Percentiles rank a stretch among this genome's conserved stretches.
phyloP scores from a whole-genome alignment of 2,888 invertebrate species.

The Andrena haemorrhoa region DNA sequence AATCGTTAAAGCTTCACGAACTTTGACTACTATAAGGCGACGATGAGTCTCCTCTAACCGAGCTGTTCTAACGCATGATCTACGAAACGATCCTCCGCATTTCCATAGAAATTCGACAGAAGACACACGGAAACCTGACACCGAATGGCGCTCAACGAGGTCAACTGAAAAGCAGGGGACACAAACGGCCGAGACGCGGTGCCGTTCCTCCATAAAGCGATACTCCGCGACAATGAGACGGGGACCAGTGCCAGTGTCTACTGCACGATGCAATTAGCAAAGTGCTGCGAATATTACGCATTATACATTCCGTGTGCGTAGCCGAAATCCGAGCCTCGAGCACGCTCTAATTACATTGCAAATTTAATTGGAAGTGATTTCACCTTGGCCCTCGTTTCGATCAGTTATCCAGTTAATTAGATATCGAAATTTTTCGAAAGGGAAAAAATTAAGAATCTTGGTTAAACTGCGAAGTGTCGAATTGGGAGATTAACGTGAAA shows the following conservation, averaged over 20 bases:
- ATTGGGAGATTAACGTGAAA: background rate
- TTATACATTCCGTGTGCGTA: conserved; percentile 58
- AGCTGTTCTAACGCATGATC: background rate
- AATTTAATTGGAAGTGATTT: conserved; percentile 20
- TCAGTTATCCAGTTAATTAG: conserved; percentile 35
- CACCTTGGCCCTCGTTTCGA: conserved; percentile 12
- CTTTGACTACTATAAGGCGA: background rate
- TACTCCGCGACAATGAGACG: conserved; percentile 29
- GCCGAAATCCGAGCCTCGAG: conserved; percentile 47
- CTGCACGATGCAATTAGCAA: conserved; percentile 72
- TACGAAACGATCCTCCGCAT: conserved; percentile 27
- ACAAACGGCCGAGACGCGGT: background rate
- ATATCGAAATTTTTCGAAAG: background rate
- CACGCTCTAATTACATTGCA: conserved; percentile 53
- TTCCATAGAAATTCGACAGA: conserved; percentile 29
- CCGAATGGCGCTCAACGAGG: conserved; percentile 31
- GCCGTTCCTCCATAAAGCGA: conserved; percentile 33
- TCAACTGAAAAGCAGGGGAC: conserved; percentile 14
- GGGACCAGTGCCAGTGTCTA: conserved; percentile 31
- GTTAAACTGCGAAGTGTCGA: background rate
- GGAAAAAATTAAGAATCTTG: background rate
- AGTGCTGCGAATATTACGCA: conserved; percentile 70
- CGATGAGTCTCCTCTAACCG: background rate
- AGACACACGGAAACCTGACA: background rate
- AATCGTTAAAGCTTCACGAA: background rate